Evolutionary conservation across 2,113 vertebrate species (phyloP).

Genomic region (Oreochromis aureus): DNA sequence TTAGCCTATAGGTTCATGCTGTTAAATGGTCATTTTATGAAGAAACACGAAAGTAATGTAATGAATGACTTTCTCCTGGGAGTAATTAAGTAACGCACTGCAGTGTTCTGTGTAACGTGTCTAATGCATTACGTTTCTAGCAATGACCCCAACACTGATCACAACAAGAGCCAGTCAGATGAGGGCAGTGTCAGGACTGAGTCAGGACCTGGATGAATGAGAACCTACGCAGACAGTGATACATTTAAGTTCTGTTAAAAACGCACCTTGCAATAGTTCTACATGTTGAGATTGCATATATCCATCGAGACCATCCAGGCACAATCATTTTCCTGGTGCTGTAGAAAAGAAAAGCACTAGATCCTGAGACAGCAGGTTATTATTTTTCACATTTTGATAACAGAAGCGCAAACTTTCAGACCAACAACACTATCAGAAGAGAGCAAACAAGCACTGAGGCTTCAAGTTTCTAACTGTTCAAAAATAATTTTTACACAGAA

Average conservation of each 20-base stretch:
- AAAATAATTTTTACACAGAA: neutral
- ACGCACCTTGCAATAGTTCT: neutral
- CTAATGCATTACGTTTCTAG: neutral
- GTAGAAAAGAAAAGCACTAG: neutral
- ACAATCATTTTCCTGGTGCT: neutral
- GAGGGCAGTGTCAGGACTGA: neutral
- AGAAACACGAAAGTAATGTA: neutral
- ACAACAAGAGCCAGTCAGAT: neutral
- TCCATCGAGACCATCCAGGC: neutral
- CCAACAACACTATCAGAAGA: neutral
- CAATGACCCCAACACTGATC: neutral
- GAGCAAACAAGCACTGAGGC: neutral
- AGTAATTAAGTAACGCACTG: neutral
- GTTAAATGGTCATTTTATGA: neutral
- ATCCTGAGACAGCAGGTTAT: neutral
- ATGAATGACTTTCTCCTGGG: neutral
- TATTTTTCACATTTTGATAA: neutral
- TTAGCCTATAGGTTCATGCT: neutral
- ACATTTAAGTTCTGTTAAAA: neutral
- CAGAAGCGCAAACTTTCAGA: neutral
- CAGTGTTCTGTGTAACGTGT: neutral
- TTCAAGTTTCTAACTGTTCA: neutral
- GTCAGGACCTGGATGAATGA: neutral
- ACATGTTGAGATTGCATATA: neutral
- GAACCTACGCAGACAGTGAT: neutral